Conservation (phyloP, 1,140 invertebrate species). For the Palaemon carinicauda region DNA sequence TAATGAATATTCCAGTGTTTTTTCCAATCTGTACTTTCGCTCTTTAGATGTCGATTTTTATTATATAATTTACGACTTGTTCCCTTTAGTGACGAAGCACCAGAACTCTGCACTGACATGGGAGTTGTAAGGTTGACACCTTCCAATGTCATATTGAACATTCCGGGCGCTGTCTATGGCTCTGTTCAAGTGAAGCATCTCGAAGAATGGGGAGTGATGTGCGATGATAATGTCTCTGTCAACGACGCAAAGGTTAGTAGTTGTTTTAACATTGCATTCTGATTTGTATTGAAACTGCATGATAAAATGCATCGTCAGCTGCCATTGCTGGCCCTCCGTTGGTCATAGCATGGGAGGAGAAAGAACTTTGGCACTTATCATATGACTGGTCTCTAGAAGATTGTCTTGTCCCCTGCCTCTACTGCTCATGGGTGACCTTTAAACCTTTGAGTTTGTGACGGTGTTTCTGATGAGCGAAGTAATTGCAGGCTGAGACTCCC, state of each 20-base stretch:
- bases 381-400: too few relatives aligned
- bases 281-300: too few relatives aligned
- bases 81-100: constrained; percentile 19
- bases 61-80: not conserved
- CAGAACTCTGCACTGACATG: constrained; percentile 17
- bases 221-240: not conserved
- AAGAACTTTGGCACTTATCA: too few relatives aligned
- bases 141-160: not conserved
- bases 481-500: too few relatives aligned
- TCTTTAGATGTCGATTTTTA: not conserved
- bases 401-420: too few relatives aligned
- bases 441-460: not conserved
- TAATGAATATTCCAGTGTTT: not conserved
- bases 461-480: not conserved
- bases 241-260: constrained; percentile 16
- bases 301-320: too few relatives aligned
- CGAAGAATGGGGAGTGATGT: constrained; percentile 22
- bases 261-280: not conserved
- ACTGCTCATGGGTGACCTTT: not conserved
- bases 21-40: too few relatives aligned
- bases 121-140: not conserved
- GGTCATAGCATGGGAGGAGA: too few relatives aligned
- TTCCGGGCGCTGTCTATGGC: not conserved
- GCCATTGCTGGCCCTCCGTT: too few relatives aligned
- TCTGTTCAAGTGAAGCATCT: not conserved